Evolutionary conservation across 2,797 vertebrate species (phyloP), one percentile per base, ranked within the genome.

Genomic region (Eptatretus atami): DNA sequence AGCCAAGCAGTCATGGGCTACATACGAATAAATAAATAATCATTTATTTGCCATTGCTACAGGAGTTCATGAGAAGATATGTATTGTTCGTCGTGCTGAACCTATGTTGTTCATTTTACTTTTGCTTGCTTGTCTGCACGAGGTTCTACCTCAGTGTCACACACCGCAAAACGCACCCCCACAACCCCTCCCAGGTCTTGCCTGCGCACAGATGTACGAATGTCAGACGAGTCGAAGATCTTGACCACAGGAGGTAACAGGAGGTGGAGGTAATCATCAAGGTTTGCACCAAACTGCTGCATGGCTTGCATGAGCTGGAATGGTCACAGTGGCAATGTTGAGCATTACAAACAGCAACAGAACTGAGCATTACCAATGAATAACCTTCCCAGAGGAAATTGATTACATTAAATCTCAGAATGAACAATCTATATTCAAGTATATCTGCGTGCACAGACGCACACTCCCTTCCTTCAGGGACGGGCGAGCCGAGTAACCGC

Each of bases 261-360:
- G 71, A 98, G 74, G 70, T 98, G 92, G 64, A 98, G 79, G 71
- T 98, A 98, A 75, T 98, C 92, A 3, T 98, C 92, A 67, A 98
- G 73, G 73, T 98, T 96, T 68, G 92, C 90, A 53, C 92, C 92
- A 66, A 98, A 98, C 68, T 90, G 78, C 74, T 98, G 92, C 73
- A 98, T 94, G 0, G 92, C 90, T 52, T 86, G 81, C 66, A 98
- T 71, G 3, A 98, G 70, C 92, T 98, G 73, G 2, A 71, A 69
- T 65, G 57, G 24, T 4, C 55, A 60, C 55, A 66, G 63, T 66
- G 24, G 6, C 15, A 13, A 31, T n/a, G 64, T n/a, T 13, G 61
- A 63, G 6, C 53, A 11, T 53, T 25, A 13, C 3, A 53, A 14
- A 55, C 15, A 65, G 25, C 12, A 65, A 61, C 6, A 19, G 10